Evolutionary conservation across 2,797 vertebrate species (phyloP).

Genomic region (Decapterus maruadsi): DNA sequence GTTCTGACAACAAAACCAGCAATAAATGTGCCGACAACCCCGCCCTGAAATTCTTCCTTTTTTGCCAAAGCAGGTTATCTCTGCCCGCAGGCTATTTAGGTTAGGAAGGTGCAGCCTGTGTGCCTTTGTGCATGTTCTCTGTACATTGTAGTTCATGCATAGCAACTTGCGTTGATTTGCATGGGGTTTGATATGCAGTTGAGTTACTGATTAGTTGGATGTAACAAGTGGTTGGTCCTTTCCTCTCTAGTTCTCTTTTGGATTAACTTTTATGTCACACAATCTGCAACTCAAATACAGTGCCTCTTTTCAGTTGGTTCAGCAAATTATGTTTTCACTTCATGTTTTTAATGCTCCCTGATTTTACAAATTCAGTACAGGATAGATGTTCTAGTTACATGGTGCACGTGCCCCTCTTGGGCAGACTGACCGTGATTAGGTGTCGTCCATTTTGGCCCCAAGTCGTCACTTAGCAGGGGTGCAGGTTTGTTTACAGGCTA

Average conservation of each 20-base stretch:
- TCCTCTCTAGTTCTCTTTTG: background rate
- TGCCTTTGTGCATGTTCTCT: background rate
- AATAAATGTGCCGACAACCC: conserved; percentile 13
- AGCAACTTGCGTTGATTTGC: too few relatives aligned
- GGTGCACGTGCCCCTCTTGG: background rate
- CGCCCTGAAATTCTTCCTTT: conserved; percentile 47
- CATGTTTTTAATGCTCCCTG: background rate
- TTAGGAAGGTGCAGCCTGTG: background rate
- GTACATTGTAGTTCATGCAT: background rate
- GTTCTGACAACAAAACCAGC: background rate
- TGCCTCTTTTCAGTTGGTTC: background rate
- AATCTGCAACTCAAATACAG: background rate
- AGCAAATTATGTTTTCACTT: background rate
- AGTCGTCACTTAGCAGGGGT: background rate
- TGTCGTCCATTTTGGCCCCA: background rate
- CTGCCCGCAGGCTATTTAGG: background rate
- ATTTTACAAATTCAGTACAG: background rate
- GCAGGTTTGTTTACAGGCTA: background rate
- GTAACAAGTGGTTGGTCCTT: background rate
- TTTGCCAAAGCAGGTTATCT: conserved; percentile 16
- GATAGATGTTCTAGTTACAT: background rate
- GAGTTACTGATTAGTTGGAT: background rate
- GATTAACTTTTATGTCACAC: background rate
- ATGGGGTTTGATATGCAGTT: too few relatives aligned
- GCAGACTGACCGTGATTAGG: background rate